phyloP scores from a whole-genome alignment of 2,888 invertebrate genomes.

The Allolobophora icterica region DNA sequence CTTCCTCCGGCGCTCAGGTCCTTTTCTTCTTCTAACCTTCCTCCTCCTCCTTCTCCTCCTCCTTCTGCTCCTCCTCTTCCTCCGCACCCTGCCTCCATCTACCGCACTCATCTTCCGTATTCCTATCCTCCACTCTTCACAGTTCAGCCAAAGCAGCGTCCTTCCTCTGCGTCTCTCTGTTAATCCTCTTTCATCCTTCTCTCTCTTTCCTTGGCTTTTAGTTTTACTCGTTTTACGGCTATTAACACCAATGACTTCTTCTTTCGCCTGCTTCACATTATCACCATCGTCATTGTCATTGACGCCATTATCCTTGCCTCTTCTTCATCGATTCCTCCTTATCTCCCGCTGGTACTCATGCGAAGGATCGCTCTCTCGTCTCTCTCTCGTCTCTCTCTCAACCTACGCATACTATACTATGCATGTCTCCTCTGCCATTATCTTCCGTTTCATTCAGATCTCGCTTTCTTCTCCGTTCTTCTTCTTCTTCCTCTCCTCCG shows the following conservation, averaged over 20 bases:
- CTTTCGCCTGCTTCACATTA: background rate
- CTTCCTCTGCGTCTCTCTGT: background rate
- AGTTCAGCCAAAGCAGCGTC: background rate
- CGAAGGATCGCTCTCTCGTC: background rate
- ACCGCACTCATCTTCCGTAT: background rate
- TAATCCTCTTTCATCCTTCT: background rate
- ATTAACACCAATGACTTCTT: background rate
- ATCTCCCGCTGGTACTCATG: background rate
- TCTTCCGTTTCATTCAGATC: background rate
- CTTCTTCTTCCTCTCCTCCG: too few species aligned
- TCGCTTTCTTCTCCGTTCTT: background rate
- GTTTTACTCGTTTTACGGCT: background rate
- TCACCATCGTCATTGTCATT: conserved; percentile 8
- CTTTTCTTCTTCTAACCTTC: background rate
- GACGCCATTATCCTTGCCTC: background rate
- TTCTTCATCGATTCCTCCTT: background rate
- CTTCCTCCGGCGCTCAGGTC: too few species aligned
- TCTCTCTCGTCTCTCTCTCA: background rate
- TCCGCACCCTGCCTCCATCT: background rate
- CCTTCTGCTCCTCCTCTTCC: too few species aligned
- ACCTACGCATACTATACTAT: background rate
- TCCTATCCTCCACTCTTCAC: background rate
- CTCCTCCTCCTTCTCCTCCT: too few species aligned
- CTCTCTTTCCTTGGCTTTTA: background rate
- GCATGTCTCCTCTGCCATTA: background rate